A percentile compares a stretch with the other conserved stretches of the same genome.
These are phyloP conservation scores for Naso thynnoides DNA, from an alignment of 2,797 vertebrate species.

Conservation along the genomic window DNA sequence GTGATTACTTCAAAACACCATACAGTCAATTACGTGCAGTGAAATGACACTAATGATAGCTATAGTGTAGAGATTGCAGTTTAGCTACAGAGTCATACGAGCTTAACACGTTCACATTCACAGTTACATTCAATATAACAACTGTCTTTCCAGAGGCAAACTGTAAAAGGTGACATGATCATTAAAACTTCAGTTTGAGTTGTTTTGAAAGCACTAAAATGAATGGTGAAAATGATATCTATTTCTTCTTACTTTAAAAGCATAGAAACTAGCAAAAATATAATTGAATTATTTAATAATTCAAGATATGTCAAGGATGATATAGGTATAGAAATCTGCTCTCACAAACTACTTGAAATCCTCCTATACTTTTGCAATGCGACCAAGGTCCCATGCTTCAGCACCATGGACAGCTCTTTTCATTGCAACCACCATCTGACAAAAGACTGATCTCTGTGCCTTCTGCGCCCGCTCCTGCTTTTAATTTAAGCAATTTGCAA, in stretches of 20 bases:
- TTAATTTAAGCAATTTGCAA: not conserved
- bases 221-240: too few relatives aligned
- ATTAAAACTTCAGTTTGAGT: too few relatives aligned
- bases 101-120: not conserved
- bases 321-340: too few relatives aligned
- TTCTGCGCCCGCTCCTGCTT: not conserved
- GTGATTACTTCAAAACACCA: not conserved
- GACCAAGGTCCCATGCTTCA: slow-evolving; percentile 14
- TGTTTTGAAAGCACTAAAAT: too few relatives aligned
- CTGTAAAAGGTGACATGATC: not conserved
- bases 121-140: not conserved
- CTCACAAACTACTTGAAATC: not conserved
- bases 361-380: not conserved
- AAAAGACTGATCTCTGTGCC: not conserved
- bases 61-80: not conserved
- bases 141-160: not conserved
- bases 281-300: too few relatives aligned
- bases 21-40: not conserved
- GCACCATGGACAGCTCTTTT: slow-evolving; percentile 45
- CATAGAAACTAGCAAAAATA: too few relatives aligned
- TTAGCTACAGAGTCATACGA: not conserved
- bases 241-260: too few relatives aligned
- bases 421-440: not conserved
- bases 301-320: too few relatives aligned
- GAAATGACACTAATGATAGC: not conserved